phyloP scores from a whole-genome alignment of 2,888 invertebrate genomes.

The Sphaerophoria rueppellii region DNA sequence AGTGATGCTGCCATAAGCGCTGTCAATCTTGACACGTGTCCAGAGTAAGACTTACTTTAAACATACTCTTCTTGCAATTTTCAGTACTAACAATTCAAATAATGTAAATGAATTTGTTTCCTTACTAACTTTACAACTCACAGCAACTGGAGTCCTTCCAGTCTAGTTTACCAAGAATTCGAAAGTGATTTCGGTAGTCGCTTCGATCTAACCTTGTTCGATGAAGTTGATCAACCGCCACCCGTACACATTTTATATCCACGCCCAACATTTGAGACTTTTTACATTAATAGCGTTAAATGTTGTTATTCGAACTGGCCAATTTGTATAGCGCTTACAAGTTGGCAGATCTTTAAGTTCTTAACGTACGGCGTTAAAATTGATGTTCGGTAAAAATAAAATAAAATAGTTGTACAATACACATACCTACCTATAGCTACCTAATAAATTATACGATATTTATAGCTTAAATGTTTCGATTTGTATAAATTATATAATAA shows the following conservation, averaged over 20 bases:
- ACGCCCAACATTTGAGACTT: constrained; percentile 82
- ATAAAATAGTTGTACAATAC: neutral
- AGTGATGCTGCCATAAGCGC: constrained; percentile 89
- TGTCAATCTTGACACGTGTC: constrained; percentile 91
- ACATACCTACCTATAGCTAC: neutral
- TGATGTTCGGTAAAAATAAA: constrained; percentile 61
- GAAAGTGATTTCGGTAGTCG: constrained; percentile 79
- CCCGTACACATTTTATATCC: constrained; percentile 88
- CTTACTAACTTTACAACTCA: constrained; percentile 47
- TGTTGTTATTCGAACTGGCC: constrained; percentile 55
- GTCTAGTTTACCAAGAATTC: constrained; percentile 85
- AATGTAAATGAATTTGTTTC: neutral
- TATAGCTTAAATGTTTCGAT: constrained; percentile 32
- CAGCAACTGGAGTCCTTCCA: constrained; percentile 86
- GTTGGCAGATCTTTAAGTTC: constrained; percentile 62
- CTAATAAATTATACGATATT: neutral
- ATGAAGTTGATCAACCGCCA: constrained; percentile 86
- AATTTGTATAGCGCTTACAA: constrained; percentile 46
- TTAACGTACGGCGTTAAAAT: constrained; percentile 39
- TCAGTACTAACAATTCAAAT: constrained; percentile 20
- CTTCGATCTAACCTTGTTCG: constrained; percentile 84
- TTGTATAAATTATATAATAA: constrained; percentile 40
- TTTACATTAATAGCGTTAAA: constrained; percentile 72
- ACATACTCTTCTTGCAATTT: neutral
- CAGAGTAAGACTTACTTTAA: constrained; percentile 85